Evolutionary conservation across 1,140 invertebrate species (phyloP).

Genomic region (Aporrectodea caliginosa): DNA sequence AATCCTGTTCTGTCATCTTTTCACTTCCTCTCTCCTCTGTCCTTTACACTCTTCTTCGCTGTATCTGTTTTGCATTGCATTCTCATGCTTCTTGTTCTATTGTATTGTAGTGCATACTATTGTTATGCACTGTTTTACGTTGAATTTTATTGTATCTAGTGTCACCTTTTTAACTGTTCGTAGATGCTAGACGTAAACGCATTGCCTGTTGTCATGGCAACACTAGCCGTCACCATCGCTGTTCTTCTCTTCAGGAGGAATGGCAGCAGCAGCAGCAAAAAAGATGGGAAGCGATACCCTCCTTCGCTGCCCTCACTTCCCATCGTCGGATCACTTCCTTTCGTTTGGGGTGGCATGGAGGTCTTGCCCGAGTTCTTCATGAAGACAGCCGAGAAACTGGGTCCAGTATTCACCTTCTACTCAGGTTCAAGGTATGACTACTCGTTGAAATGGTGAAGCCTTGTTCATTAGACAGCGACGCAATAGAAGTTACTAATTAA

Average conservation of each 20-base stretch:
- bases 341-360: neutral
- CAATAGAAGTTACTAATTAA: neutral
- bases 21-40: too few relatives aligned
- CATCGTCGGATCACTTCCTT: neutral
- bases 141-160: too few relatives aligned
- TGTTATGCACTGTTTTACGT: too few relatives aligned
- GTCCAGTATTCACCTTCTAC: neutral
- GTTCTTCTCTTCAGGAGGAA: neutral
- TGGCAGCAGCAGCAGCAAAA: neutral
- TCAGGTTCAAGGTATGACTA: neutral
- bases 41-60: too few relatives aligned
- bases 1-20: too few relatives aligned
- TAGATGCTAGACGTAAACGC: too few relatives aligned
- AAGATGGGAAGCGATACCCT: neutral
- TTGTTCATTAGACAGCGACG: neutral
- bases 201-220: too few relatives aligned
- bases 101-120: too few relatives aligned
- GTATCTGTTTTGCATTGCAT: too few relatives aligned
- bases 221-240: neutral
- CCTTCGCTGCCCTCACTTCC: neutral
- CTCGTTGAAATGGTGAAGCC: neutral
- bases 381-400: neutral
- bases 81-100: too few relatives aligned
- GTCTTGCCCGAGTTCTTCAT: neutral
- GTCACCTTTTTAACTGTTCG: too few relatives aligned